These are phyloP conservation scores for Drosophila testacea DNA, from an alignment of 2,888 invertebrate genomes.

Conservation along the genomic window DNA sequence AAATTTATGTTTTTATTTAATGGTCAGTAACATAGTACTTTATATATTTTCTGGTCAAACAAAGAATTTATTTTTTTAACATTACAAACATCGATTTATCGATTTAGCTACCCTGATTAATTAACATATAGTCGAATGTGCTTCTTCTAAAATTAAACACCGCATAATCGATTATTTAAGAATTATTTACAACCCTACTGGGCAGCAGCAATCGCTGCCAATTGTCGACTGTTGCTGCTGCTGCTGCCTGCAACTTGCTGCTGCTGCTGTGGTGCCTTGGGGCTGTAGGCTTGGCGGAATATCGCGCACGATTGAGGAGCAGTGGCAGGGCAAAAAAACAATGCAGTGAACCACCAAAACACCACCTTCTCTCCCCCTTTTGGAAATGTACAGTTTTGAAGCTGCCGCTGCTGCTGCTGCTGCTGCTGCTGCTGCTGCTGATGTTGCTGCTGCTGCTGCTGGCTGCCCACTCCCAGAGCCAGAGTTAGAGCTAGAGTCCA, in stretches of 20 bases:
- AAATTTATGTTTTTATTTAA: too few relatives aligned
- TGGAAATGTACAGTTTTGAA: conserved; percentile 59
- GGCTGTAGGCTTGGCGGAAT: conserved; percentile 79
- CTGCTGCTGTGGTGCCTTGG: conserved; percentile 42
- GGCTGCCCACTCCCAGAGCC: conserved; percentile 70
- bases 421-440: neutral
- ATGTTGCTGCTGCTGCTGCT: conserved; percentile 9
- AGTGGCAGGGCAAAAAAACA: conserved; percentile 67
- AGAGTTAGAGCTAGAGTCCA: conserved; percentile 46
- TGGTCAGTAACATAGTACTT: too few relatives aligned
- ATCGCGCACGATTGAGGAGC: conserved; percentile 77
- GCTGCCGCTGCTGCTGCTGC: conserved; percentile 40
- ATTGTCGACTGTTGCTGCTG: conserved; percentile 54
- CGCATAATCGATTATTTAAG: too few relatives aligned
- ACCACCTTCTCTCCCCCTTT: conserved; percentile 6
- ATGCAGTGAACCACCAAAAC: conserved; percentile 52
- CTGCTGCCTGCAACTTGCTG: conserved; percentile 42
- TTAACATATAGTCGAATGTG: too few relatives aligned
- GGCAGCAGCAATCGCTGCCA: conserved; percentile 52
- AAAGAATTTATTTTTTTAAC: too few relatives aligned
- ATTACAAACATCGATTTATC: too few relatives aligned
- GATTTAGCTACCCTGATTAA: too few relatives aligned
- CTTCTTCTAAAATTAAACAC: too few relatives aligned
- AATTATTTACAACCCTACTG: too few relatives aligned
- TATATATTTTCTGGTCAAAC: too few relatives aligned